Evolutionary conservation across 2,888 invertebrate species (phyloP).

Genomic region (Amaurobius ferox): DNA sequence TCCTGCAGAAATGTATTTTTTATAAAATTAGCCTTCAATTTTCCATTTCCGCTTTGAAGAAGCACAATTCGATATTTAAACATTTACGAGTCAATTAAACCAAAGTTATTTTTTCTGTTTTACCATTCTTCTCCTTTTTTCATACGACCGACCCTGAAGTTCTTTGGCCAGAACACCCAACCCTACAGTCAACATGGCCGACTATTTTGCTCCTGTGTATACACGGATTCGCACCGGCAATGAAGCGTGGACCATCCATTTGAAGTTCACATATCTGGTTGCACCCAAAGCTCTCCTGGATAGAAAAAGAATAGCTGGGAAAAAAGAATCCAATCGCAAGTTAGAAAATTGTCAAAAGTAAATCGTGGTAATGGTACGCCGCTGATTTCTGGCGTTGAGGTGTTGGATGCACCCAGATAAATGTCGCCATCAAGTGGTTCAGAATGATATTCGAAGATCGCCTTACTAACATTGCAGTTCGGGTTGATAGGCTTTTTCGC

Average conservation of each 20-base stretch:
- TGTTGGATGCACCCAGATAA: not conserved
- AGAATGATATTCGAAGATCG: not conserved
- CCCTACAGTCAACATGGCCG: not conserved
- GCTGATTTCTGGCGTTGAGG: not conserved
- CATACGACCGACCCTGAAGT: not conserved
- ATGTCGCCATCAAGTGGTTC: not conserved
- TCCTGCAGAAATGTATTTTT: too few species aligned
- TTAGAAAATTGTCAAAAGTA: not conserved
- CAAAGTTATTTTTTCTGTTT: not conserved
- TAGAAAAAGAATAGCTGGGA: not conserved
- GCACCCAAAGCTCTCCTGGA: not conserved
- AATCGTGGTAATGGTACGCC: not conserved
- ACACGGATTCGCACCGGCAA: not conserved
- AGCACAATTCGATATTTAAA: not conserved
- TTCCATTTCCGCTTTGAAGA: too few species aligned
- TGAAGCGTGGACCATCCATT: not conserved
- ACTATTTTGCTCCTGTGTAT: not conserved
- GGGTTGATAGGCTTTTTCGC: not conserved
- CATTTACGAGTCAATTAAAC: constrained; percentile 4
- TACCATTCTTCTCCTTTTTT: not conserved
- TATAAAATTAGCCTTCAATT: too few species aligned
- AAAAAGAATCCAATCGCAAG: not conserved
- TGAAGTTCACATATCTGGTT: constrained; percentile 2
- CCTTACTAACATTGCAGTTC: not conserved
- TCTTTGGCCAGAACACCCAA: constrained; percentile 6